Percentiles rank a stretch among this genome's conserved stretches.
These are phyloP conservation scores for Sesia apiformis DNA, from an alignment of 2,888 invertebrate genomes.

Conservation along the genomic window DNA sequence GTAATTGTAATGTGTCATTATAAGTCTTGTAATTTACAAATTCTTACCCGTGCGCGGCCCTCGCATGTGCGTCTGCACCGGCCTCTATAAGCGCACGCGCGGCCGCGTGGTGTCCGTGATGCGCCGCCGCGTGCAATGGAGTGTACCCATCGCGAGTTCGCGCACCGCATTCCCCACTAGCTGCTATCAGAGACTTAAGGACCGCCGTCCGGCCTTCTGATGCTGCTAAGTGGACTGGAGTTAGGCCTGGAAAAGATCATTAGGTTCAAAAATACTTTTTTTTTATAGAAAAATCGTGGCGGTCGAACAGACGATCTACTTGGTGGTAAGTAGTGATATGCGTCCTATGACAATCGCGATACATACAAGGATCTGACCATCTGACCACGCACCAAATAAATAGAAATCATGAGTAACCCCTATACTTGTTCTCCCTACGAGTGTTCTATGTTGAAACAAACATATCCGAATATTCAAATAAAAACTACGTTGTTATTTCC, in stretches of 20 bases:
- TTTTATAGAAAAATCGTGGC: no score
- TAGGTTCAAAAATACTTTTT: background rate
- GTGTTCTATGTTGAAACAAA: no score
- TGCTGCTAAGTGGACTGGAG: conserved; percentile 95
- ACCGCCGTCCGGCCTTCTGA: conserved; percentile 94
- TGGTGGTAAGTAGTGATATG: no score
- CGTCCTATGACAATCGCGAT: no score
- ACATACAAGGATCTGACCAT: no score
- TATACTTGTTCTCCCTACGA: no score
- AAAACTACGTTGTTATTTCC: no score
- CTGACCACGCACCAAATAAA: no score
- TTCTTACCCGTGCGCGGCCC: conserved; percentile 79
- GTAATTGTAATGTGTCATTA: background rate
- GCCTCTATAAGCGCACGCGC: conserved; percentile 92
- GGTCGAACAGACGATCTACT: no score
- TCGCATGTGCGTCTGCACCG: conserved; percentile 89
- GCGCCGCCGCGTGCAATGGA: conserved; percentile 96
- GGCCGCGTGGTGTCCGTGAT: conserved; percentile 96
- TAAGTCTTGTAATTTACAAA: no score
- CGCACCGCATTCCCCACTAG: conserved; percentile 83
- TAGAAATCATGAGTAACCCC: no score
- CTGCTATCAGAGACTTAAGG: conserved; percentile 84
- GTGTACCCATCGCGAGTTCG: conserved; percentile 91
- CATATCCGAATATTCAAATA: no score
- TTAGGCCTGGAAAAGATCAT: conserved; percentile 76